A percentile compares a stretch with the other conserved stretches of the same genome.
These are phyloP conservation scores for Meloidogyne chitwoodi DNA, from an alignment of 1,140 invertebrate species.

Conservation along the genomic window DNA sequence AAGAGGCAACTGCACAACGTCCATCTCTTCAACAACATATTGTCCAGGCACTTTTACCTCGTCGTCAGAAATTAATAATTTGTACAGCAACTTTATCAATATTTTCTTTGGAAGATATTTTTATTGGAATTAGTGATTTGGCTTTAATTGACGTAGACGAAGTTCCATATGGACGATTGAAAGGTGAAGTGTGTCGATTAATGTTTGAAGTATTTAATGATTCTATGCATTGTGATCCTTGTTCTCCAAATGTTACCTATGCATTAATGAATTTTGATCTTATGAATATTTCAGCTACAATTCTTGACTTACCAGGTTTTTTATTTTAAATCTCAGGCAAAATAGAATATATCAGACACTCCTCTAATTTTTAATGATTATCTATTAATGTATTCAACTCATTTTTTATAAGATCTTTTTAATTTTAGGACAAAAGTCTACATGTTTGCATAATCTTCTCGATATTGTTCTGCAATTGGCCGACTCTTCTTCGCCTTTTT, in stretches of 20 bases:
- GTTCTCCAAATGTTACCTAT: slow-evolving; percentile 29
- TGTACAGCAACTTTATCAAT: slow-evolving; percentile 18
- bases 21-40: slow-evolving; percentile 32
- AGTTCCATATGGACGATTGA: slow-evolving; percentile 4
- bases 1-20: slow-evolving; percentile 12
- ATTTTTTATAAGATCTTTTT: slow-evolving; percentile 9
- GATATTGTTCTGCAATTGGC: slow-evolving; percentile 19
- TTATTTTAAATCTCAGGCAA: background rate
- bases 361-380: background rate
- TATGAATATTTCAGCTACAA: slow-evolving; percentile 4
- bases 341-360: no score
- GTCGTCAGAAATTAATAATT: slow-evolving; percentile 10
- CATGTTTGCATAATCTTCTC: slow-evolving; percentile 28
- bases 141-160: slow-evolving; percentile 11
- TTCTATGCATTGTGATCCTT: slow-evolving; percentile 23
- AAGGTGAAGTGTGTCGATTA: slow-evolving; percentile 33
- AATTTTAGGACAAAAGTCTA: slow-evolving; percentile 1
- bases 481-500: slow-evolving; percentile 19
- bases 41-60: slow-evolving; percentile 24
- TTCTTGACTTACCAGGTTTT: slow-evolving; percentile 13
- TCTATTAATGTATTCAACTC: background rate
- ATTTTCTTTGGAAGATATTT: slow-evolving; percentile 14
- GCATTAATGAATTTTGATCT: slow-evolving; percentile 33
- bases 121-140: slow-evolving; percentile 18
- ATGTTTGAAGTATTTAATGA: slow-evolving; percentile 36